Evolutionary conservation across 2,113 vertebrate genomes (phyloP).

Genomic region (Burhinus oedicnemus): DNA sequence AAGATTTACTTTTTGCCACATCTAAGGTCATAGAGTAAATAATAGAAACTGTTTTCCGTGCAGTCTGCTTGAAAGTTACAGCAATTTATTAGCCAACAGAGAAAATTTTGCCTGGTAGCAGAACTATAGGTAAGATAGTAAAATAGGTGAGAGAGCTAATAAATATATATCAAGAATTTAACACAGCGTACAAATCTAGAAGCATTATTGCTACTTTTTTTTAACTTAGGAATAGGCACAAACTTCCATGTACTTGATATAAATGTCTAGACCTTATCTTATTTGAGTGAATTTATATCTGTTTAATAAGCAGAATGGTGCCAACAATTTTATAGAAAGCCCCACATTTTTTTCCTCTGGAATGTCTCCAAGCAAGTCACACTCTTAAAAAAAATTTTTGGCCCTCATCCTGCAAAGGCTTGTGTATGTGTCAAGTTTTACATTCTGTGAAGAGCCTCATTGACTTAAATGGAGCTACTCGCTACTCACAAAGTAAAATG

Average conservation of each 20-base stretch:
- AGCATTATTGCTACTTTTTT: background rate
- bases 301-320: slow-evolving; percentile 27
- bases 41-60: slow-evolving; percentile 2
- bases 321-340: slow-evolving; percentile 36
- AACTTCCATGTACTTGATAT: background rate
- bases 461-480: background rate
- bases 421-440: slow-evolving; percentile 19
- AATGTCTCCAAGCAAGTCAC: slow-evolving; percentile 48
- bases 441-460: slow-evolving; percentile 2
- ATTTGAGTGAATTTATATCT: background rate
- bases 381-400: background rate
- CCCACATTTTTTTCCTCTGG: background rate
- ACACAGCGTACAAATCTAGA: background rate
- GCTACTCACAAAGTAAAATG: background rate
- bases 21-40: background rate
- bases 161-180: background rate
- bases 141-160: background rate
- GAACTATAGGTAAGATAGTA: background rate
- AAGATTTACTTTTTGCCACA: background rate
- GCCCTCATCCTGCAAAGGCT: slow-evolving; percentile 12
- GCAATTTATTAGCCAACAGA: background rate
- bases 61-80: background rate
- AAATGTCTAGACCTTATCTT: slow-evolving; percentile 42
- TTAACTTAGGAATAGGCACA: background rate
- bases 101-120: background rate